Evolutionary conservation across 2,888 invertebrate species (phyloP).

Genomic region (Himalopsyche japonica): DNA sequence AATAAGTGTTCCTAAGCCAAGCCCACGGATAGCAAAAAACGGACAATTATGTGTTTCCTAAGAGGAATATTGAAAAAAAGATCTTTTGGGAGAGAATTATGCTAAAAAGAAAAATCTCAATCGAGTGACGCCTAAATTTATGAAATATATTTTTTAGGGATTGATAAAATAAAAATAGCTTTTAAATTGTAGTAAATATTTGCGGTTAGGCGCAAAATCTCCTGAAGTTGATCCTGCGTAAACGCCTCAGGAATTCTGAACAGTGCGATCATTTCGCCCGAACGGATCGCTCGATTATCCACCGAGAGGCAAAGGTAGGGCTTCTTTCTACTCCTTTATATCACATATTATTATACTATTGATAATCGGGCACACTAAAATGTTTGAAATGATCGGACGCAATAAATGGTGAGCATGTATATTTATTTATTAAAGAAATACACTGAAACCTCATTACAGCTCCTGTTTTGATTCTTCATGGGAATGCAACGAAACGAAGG

Average conservation of each 20-base stretch:
- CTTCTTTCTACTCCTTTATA: neutral
- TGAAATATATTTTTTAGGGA: too few relatives aligned
- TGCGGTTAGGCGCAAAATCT: neutral
- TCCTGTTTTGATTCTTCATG: neutral
- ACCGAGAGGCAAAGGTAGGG: neutral
- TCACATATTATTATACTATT: neutral
- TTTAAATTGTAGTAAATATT: too few relatives aligned
- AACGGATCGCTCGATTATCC: neutral
- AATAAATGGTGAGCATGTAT: neutral
- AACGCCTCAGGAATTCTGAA: neutral
- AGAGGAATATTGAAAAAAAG: too few relatives aligned
- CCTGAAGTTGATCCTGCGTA: neutral
- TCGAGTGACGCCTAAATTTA: too few relatives aligned
- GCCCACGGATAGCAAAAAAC: too few relatives aligned
- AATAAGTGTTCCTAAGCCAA: too few relatives aligned
- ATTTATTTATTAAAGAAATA: neutral
- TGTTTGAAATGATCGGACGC: neutral
- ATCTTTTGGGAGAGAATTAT: too few relatives aligned
- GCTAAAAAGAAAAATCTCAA: too few relatives aligned
- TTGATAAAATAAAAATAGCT: too few relatives aligned
- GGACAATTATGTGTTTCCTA: too few relatives aligned
- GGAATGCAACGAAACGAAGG: too few relatives aligned
- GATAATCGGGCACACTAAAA: neutral
- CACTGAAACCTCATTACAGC: neutral
- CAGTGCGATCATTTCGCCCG: neutral